Evolutionary conservation across 2,797 vertebrate genomes (phyloP).

Genomic region (Esox masquinongy): DNA sequence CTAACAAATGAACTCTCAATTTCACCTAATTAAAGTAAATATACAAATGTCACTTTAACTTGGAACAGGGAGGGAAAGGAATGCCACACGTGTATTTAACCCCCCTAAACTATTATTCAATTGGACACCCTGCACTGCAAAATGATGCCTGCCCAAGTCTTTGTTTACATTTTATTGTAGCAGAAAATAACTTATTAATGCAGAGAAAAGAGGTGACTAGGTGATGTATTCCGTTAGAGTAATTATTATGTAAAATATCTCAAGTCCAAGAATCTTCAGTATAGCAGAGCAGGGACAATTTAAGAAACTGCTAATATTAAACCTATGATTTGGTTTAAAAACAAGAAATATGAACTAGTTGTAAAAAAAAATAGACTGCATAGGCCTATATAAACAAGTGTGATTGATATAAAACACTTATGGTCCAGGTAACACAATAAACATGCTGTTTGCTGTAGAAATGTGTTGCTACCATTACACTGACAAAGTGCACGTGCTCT

Average conservation of each 20-base stretch:
- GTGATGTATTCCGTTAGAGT: neutral
- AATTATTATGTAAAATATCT: neutral
- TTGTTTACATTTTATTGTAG: constrained; percentile 20
- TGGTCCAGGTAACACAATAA: neutral
- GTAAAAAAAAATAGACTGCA: neutral
- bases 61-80: constrained; percentile 33
- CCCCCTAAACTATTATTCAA: constrained; percentile 47
- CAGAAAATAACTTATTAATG: neutral
- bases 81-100: constrained; percentile 42
- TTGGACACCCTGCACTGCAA: constrained; percentile 41
- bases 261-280: neutral
- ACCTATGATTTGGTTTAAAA: neutral
- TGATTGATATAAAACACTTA: neutral
- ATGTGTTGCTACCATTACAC: neutral
- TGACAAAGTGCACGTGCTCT: neutral
- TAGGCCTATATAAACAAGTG: neutral
- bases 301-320: neutral
- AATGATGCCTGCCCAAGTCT: constrained; percentile 34
- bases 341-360: neutral
- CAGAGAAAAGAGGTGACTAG: neutral
- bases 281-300: neutral
- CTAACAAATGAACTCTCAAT: constrained; percentile 49
- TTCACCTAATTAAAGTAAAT: constrained; percentile 58
- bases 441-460: neutral
- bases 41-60: constrained; percentile 58